These are phyloP conservation scores for Drosophila aldrichi DNA, from an alignment of 2,888 invertebrate genomes.

Conservation along the genomic window DNA sequence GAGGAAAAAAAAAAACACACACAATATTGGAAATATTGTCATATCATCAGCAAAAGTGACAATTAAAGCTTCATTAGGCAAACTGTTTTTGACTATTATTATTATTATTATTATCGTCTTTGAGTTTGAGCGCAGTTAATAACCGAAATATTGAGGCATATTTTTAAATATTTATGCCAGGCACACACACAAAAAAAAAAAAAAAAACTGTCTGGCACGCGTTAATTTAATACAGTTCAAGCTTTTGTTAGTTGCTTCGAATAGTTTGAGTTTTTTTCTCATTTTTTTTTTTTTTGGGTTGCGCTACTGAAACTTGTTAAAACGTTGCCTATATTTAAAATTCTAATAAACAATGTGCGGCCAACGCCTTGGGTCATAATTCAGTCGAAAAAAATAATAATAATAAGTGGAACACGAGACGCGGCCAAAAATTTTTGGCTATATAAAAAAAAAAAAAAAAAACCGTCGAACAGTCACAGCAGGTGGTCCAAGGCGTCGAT, in stretches of 20 bases:
- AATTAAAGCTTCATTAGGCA: conserved; percentile 65
- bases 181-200: conserved; percentile 22
- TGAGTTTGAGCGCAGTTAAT: too few relatives aligned
- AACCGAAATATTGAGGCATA: conserved; percentile 44
- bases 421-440: neutral
- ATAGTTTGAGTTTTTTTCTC: neutral
- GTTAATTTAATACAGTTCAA: conserved; percentile 39
- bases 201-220: conserved; percentile 50
- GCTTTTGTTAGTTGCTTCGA: conserved; percentile 25
- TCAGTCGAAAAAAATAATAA: neutral
- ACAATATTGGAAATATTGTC: conserved; percentile 20
- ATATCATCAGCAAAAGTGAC: conserved; percentile 37
- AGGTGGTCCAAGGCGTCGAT: conserved; percentile 66
- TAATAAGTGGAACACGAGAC: conserved; percentile 16
- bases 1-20: neutral
- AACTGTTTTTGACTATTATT: conserved; percentile 11
- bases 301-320: conserved; percentile 72
- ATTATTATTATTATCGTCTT: neutral
- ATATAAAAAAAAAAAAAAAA: neutral
- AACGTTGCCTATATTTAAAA: conserved; percentile 63
- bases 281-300: conserved; percentile 9
- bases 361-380: conserved; percentile 57
- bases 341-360: conserved; percentile 62
- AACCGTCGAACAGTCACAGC: conserved; percentile 36
- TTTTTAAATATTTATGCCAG: conserved; percentile 55